Evolutionary conservation across 2,888 invertebrate genomes (phyloP).

Genomic region (Helleia helle): DNA sequence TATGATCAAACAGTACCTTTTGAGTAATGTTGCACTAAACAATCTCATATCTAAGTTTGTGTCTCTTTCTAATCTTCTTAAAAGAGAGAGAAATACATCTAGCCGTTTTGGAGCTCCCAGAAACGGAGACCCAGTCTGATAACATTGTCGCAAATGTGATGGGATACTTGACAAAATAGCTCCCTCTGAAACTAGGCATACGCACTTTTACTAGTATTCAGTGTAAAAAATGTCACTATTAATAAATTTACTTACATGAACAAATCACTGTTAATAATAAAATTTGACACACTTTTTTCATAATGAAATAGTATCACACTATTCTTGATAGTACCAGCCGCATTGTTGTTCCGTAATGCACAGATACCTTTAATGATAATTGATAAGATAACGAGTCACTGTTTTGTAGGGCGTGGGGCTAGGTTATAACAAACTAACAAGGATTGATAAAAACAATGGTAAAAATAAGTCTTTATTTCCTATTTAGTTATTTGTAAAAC

Average conservation of each 20-base stretch:
- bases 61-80: constrained; percentile 75
- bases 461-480: constrained; percentile 3
- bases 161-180: constrained; percentile 66
- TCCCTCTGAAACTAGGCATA: constrained; percentile 34
- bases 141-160: constrained; percentile 72
- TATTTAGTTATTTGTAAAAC: no score
- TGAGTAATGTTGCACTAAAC: constrained; percentile 70
- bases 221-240: no score
- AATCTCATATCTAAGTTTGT: constrained; percentile 69
- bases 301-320: constrained; percentile 10
- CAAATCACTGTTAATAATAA: constrained; percentile 23
- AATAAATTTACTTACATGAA: constrained; percentile 21
- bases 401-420: constrained; percentile 31
- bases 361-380: constrained; percentile 22
- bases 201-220: no score
- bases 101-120: constrained; percentile 71
- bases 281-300: constrained; percentile 13
- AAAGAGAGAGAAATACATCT: constrained; percentile 73
- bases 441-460: constrained; percentile 3
- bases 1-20: constrained; percentile 65
- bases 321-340: constrained; percentile 3
- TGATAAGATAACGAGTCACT: constrained; percentile 52
- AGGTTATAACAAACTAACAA: constrained; percentile 6
- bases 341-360: constrained; percentile 16
- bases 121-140: constrained; percentile 60